Conservation (phyloP, 92 coral and sea anemone genomes). For the Montipora capitata region DNA sequence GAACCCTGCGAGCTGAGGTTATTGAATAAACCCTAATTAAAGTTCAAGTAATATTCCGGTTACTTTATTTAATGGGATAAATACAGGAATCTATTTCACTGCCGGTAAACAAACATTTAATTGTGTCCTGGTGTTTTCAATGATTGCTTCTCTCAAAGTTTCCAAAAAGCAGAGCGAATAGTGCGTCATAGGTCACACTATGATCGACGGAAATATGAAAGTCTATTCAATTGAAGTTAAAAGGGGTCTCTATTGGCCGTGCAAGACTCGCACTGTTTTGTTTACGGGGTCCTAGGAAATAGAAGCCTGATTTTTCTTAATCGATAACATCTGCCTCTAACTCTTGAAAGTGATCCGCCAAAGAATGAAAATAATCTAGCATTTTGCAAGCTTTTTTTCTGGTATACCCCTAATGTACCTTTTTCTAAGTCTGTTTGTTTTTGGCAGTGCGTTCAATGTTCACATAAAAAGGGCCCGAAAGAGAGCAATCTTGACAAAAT, state of each 20-base stretch:
- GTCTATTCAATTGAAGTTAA: background rate
- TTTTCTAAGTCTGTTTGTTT: conserved; percentile 22
- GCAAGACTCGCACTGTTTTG: background rate
- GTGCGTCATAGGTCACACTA: background rate
- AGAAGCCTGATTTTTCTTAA: too few relatives aligned
- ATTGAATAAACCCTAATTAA: conserved; percentile 18
- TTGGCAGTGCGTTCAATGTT: conserved; percentile 17
- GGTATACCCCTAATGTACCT: conserved; percentile 8
- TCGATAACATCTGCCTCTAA: conserved; percentile 26
- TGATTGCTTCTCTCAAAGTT: background rate
- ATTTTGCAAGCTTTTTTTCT: conserved; percentile 33
- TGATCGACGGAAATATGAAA: too few relatives aligned
- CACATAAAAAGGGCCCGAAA: conserved; percentile 20
- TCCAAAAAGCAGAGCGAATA: background rate
- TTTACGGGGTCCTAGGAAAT: background rate
- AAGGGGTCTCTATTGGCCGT: background rate
- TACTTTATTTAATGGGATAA: conserved; percentile 26
- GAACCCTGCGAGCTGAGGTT: background rate
- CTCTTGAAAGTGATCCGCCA: conserved; percentile 26
- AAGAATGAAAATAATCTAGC: background rate
- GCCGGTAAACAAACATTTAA: conserved; percentile 24
- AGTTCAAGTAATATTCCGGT: conserved; percentile 36
- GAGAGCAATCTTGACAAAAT: conserved; percentile 15
- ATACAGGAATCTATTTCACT: conserved; percentile 7
- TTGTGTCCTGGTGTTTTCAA: background rate